A percentile compares a stretch with the other conserved stretches of the same genome.
phyloP scores from a whole-genome alignment of 2,888 invertebrate species.

The Orgyia antiqua region DNA sequence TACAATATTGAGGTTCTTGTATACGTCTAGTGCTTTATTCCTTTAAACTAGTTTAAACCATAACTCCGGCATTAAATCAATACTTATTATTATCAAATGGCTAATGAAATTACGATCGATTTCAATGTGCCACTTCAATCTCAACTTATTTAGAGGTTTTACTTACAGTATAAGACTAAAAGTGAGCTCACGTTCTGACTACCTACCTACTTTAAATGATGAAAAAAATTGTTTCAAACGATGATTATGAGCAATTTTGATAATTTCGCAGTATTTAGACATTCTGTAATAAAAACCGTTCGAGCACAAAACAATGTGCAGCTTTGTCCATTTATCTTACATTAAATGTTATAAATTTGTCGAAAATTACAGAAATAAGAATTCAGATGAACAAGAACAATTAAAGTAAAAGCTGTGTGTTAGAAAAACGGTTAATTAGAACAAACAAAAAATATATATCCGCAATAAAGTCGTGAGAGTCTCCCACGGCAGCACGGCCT shows the following conservation, averaged over 20 bases:
- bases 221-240: constrained; percentile 2
- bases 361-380: constrained; percentile 26
- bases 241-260: constrained; percentile 13
- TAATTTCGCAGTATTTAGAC: constrained; percentile 9
- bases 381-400: constrained; percentile 45
- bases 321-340: constrained; percentile 3
- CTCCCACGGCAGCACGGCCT: constrained; percentile 66
- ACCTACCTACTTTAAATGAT: not conserved
- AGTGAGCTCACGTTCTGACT: too few relatives aligned
- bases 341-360: constrained; percentile 9
- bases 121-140: too few relatives aligned
- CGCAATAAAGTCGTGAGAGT: constrained; percentile 74
- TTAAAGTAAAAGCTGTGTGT: constrained; percentile 73
- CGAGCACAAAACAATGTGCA: not conserved
- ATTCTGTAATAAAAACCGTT: constrained; percentile 3
- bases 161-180: too few relatives aligned
- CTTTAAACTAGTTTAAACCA: too few relatives aligned
- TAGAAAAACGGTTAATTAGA: constrained; percentile 76
- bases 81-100: too few relatives aligned
- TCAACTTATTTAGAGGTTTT: too few relatives aligned
- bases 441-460: constrained; percentile 73
- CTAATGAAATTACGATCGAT: too few relatives aligned
- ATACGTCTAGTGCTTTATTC: too few relatives aligned
- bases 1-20: too few relatives aligned
- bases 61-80: too few relatives aligned